Conservation (phyloP, 2,797 vertebrate genomes). For the Tapera naevia region DNA sequence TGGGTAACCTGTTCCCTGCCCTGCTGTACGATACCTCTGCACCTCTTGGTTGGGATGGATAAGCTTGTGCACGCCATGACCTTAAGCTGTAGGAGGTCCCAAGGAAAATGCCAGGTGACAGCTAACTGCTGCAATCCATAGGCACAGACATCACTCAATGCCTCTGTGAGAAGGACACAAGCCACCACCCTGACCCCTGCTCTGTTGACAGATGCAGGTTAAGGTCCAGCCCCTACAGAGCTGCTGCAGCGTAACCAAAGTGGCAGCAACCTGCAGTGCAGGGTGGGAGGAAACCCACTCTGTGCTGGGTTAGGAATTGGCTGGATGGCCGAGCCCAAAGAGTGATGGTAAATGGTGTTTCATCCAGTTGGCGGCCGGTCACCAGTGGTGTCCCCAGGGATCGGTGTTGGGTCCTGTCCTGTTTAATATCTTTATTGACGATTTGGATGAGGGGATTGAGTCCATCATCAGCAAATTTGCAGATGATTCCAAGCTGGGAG, state of each 20-base stretch:
- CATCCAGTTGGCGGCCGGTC: too few species aligned
- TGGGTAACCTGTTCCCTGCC: neutral
- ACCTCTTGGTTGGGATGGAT: too few species aligned
- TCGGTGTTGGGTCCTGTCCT: too few species aligned
- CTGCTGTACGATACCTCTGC: neutral
- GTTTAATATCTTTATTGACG: too few species aligned
- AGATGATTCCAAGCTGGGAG: too few species aligned
- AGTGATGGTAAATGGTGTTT: too few species aligned
- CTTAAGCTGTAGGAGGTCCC: neutral
- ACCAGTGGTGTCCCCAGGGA: too few species aligned
- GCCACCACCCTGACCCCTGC: neutral
- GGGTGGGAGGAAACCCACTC: neutral
- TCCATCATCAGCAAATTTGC: too few species aligned
- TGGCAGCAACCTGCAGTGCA: neutral
- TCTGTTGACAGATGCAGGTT: neutral
- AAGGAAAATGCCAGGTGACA: neutral
- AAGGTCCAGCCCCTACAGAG: neutral
- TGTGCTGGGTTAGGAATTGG: too few species aligned
- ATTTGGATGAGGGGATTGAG: too few species aligned
- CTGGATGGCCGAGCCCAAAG: too few species aligned
- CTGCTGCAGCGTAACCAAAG: neutral
- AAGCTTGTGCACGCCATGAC: rapidly evolving
- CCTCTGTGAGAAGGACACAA: neutral
- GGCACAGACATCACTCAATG: rapidly evolving
- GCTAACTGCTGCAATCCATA: neutral